These are phyloP conservation scores for Pantherophis alleghaniensis DNA, from an alignment of 2,797 vertebrate genomes.

Conservation along the genomic window DNA sequence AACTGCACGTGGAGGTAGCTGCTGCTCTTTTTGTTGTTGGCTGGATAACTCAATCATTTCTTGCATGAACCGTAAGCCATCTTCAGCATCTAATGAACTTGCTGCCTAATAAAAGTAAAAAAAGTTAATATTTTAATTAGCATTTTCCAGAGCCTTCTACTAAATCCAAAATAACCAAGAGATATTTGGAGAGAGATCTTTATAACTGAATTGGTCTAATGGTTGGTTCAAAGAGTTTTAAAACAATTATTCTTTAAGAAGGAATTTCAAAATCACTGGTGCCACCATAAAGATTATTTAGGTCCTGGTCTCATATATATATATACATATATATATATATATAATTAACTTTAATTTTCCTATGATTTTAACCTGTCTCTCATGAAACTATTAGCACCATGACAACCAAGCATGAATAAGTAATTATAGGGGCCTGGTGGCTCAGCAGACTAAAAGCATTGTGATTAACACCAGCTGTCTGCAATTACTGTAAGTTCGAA, in stretches of 20 bases:
- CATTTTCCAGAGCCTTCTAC: background rate
- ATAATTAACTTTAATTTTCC: background rate
- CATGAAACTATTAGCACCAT: background rate
- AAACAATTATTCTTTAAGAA: background rate
- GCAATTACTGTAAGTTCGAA: too few relatives aligned
- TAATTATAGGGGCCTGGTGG: background rate
- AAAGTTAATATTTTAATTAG: background rate
- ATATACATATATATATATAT: background rate
- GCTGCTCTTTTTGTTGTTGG: conserved; percentile 98
- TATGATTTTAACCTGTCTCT: background rate
- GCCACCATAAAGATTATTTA: background rate
- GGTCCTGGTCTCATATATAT: background rate
- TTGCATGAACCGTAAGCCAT: conserved; percentile 98
- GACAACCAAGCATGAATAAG: background rate
- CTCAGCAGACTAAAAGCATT: too few relatives aligned
- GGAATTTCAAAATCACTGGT: background rate
- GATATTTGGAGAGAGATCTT: background rate
- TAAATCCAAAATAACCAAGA: background rate
- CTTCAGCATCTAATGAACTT: conserved; percentile 93
- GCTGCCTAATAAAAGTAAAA: conserved; percentile 78
- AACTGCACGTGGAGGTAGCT: conserved; percentile 94
- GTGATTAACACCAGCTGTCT: too few relatives aligned
- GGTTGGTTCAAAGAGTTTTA: background rate
- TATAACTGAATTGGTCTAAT: background rate
- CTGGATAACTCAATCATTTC: conserved; percentile 99